A percentile compares a stretch with the other conserved stretches of the same genome.
Conservation (phyloP, 2,888 invertebrate genomes). For the Drosophila nr. perissopoda region DNA sequence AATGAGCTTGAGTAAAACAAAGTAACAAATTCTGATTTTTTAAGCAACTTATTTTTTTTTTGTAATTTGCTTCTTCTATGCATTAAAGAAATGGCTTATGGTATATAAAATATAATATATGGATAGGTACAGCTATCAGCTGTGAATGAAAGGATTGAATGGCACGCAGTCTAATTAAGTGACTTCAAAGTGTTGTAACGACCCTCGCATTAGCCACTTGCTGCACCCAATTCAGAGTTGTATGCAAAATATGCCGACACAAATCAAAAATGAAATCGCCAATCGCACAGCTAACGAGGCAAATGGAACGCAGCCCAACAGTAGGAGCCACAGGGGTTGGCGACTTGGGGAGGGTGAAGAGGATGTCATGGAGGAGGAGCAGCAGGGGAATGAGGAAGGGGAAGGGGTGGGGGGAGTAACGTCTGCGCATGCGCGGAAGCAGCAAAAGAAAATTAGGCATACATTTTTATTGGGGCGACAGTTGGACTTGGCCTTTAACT, state of each 20-base stretch:
- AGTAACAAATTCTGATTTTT: neutral
- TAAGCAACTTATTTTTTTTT: neutral
- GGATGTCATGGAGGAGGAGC: neutral
- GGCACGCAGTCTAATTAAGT: neutral
- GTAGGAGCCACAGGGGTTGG: neutral
- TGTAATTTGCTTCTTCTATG: neutral
- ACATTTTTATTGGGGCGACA: conserved; percentile 75
- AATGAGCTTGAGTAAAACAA: neutral
- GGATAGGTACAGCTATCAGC: neutral
- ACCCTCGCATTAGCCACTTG: conserved; percentile 66
- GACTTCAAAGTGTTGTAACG: conserved; percentile 12
- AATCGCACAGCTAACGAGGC: conserved; percentile 67
- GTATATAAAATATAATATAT: neutral
- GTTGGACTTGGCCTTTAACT: conserved; percentile 30
- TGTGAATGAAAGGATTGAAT: neutral
- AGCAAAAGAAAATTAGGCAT: conserved; percentile 65
- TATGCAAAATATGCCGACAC: conserved; percentile 79
- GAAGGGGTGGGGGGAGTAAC: neutral
- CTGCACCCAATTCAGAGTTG: conserved; percentile 51
- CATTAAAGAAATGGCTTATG: neutral
- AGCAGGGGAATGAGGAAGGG: neutral
- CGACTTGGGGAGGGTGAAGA: neutral
- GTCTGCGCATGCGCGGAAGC: conserved; percentile 75
- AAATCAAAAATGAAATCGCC: conserved; percentile 77
- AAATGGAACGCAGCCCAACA: conserved; percentile 22